Conservation (phyloP, 2,113 vertebrate species). For the Pipra filicauda region DNA sequence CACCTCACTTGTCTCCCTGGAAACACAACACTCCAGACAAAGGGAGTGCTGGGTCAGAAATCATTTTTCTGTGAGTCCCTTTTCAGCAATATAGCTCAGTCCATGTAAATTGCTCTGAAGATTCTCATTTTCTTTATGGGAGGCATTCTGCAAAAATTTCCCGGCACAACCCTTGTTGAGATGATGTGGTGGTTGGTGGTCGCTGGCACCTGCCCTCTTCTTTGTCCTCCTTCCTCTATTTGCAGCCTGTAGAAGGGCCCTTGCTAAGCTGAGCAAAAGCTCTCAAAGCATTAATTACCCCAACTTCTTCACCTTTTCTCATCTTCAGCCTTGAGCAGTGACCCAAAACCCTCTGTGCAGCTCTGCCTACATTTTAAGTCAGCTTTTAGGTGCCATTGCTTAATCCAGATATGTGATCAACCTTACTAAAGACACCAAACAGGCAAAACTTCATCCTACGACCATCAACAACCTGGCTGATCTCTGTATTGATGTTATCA, state of each 20-base stretch:
- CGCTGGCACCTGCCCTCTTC: fast-evolving
- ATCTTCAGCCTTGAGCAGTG: background rate
- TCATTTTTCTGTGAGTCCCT: background rate
- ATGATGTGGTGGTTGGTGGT: background rate
- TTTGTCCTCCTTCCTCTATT: background rate
- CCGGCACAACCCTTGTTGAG: background rate
- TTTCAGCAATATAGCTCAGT: background rate
- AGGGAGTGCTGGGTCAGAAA: background rate
- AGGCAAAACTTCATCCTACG: background rate
- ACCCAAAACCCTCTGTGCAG: background rate
- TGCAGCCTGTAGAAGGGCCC: background rate
- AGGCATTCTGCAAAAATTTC: background rate
- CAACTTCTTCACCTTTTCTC: background rate
- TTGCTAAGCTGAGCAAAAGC: background rate
- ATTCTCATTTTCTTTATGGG: background rate
- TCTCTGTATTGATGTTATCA: background rate
- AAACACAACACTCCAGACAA: background rate
- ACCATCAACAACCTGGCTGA: background rate
- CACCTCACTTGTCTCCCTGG: background rate
- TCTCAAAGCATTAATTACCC: background rate
- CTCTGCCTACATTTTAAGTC: background rate
- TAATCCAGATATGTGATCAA: background rate
- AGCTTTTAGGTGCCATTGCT: background rate
- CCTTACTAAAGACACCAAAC: background rate
- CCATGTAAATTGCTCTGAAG: background rate